A percentile compares a stretch with the other conserved stretches of the same genome.
phyloP scores from a whole-genome alignment of 2,888 invertebrate genomes.

The Cistogaster globosa region DNA sequence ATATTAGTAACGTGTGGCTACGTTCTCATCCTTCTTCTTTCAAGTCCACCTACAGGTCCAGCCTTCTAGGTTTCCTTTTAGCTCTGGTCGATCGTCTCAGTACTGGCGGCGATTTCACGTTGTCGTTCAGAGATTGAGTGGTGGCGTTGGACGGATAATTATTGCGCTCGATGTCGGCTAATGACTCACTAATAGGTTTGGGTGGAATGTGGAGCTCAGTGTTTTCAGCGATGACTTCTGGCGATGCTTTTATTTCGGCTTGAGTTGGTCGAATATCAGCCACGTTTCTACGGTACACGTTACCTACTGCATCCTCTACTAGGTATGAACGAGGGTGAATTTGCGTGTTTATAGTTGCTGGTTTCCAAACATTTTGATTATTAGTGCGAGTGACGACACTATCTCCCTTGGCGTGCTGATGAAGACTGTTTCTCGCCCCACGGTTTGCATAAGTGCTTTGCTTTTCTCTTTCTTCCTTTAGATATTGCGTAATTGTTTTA shows the following conservation, averaged over 20 bases:
- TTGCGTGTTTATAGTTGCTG: constrained; percentile 6
- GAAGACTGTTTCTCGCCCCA: neutral
- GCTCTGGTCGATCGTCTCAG: neutral
- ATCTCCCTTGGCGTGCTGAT: neutral
- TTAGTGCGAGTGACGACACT: constrained; percentile 5
- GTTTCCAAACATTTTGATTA: constrained; percentile 12
- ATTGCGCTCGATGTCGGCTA: neutral
- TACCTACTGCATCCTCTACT: neutral
- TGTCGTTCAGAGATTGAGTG: neutral
- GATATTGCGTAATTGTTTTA: neutral
- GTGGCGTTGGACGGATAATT: neutral
- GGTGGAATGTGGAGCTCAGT: neutral
- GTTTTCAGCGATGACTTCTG: neutral
- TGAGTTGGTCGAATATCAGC: neutral
- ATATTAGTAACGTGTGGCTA: neutral
- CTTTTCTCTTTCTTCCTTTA: constrained; percentile 16
- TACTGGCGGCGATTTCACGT: neutral
- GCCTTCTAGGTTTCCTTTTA: neutral
- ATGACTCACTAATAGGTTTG: neutral
- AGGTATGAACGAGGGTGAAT: constrained; percentile 28
- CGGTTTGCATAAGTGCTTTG: constrained; percentile 23
- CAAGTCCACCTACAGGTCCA: neutral
- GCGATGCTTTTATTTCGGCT: neutral
- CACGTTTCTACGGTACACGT: neutral
- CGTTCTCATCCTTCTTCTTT: neutral